A percentile compares a stretch with the other conserved stretches of the same genome.
Conservation (phyloP, 2,797 vertebrate species). For the Gymnothorax javanicus region DNA sequence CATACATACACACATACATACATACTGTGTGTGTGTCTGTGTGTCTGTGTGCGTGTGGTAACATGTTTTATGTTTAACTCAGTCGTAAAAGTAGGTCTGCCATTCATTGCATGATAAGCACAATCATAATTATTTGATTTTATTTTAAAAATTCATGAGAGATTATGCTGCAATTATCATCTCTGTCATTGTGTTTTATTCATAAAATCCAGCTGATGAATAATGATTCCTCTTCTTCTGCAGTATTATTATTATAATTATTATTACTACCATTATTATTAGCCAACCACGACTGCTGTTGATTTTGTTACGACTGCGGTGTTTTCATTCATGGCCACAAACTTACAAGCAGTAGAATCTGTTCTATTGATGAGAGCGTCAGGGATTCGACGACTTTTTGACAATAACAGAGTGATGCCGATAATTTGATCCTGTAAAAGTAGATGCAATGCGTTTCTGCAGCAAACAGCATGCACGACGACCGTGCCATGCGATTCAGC, state of each 20-base stretch:
- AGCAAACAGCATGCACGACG: background rate
- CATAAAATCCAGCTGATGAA: background rate
- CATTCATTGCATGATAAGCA: background rate
- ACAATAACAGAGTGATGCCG: background rate
- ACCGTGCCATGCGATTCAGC: background rate
- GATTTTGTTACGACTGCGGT: background rate
- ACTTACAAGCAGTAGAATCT: background rate
- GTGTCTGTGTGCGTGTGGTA: too few species aligned
- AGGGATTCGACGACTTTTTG: background rate
- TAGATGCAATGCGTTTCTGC: background rate
- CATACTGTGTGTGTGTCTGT: too few species aligned
- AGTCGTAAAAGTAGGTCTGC: too few species aligned
- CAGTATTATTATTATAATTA: background rate
- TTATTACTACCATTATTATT: background rate
- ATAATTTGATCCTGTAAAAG: too few species aligned
- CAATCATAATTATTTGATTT: too few species aligned
- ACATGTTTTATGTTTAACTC: too few species aligned
- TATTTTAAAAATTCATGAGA: background rate
- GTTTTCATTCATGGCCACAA: background rate
- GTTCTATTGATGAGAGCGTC: background rate
- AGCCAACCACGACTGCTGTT: background rate
- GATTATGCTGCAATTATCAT: background rate
- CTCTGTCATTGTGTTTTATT: background rate
- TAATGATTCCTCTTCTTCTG: too few species aligned
- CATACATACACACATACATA: too few species aligned